Evolutionary conservation across 2,888 invertebrate species (phyloP).

Genomic region (Gerris lacustris): DNA sequence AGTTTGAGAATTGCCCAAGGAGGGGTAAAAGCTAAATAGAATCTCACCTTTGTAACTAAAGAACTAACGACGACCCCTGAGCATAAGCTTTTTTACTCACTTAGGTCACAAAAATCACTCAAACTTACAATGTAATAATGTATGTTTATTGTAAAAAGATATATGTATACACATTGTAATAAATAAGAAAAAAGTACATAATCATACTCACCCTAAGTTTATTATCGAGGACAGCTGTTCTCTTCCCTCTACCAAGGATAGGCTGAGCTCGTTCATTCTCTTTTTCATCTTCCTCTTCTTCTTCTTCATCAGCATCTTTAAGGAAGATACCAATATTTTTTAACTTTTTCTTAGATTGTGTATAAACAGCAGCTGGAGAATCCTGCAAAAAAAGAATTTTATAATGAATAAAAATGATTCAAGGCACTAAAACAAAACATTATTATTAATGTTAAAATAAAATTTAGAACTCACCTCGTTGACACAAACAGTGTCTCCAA

Average conservation of each 20-base stretch:
- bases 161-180: not conserved
- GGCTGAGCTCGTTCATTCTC: slow-evolving; percentile 42
- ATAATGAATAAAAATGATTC: slow-evolving; percentile 5
- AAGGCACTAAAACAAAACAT: not conserved
- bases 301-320: slow-evolving; percentile 70
- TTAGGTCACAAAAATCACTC: too few relatives aligned
- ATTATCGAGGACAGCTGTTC: slow-evolving; percentile 84
- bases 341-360: slow-evolving; percentile 85
- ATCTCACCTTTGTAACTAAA: too few relatives aligned
- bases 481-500: slow-evolving; percentile 94
- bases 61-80: too few relatives aligned
- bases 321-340: slow-evolving; percentile 92
- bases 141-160: too few relatives aligned
- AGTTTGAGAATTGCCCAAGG: too few relatives aligned
- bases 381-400: slow-evolving; percentile 37
- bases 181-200: too few relatives aligned
- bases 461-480: slow-evolving; percentile 51
- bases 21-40: too few relatives aligned
- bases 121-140: too few relatives aligned
- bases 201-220: slow-evolving; percentile 55
- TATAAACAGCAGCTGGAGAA: slow-evolving; percentile 70
- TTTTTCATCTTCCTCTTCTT: slow-evolving; percentile 60
- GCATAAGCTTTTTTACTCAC: too few relatives aligned
- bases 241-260: slow-evolving; percentile 63
- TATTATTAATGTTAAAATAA: not conserved